phyloP scores from a whole-genome alignment of 2,888 invertebrate species.

The Anthophora plumipes region DNA sequence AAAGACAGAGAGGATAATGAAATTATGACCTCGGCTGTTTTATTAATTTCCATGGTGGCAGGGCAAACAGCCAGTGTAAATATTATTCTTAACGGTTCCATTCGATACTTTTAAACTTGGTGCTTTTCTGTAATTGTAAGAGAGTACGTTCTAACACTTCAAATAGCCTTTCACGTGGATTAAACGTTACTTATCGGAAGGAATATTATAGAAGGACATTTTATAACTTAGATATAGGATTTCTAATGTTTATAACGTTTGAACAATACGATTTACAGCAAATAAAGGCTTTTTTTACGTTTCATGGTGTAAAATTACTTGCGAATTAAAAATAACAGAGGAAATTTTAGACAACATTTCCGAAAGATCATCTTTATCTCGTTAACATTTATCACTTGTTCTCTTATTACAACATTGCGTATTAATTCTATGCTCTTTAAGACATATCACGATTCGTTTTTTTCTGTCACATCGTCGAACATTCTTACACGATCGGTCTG shows the following conservation, averaged over 20 bases:
- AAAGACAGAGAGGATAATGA: not conserved
- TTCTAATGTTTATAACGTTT: slow-evolving; percentile 8
- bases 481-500: slow-evolving; percentile 35
- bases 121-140: not conserved
- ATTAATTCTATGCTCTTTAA: no score
- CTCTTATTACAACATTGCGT: no score
- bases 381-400: no score
- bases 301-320: not conserved
- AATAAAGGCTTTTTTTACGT: slow-evolving; percentile 2
- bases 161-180: not conserved
- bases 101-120: not conserved
- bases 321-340: not conserved
- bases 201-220: not conserved
- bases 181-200: no score
- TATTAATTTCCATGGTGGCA: not conserved
- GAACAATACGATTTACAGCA: not conserved
- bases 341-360: not conserved
- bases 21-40: not conserved
- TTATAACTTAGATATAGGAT: not conserved
- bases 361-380: no score
- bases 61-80: not conserved
- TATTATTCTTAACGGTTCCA: not conserved
- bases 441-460: no score
- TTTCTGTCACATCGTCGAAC: not conserved
- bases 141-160: not conserved